A percentile compares a stretch with the other conserved stretches of the same genome.
These are phyloP conservation scores for Parnassius orleans DNA, from an alignment of 2,888 invertebrate genomes.

Conservation along the genomic window DNA sequence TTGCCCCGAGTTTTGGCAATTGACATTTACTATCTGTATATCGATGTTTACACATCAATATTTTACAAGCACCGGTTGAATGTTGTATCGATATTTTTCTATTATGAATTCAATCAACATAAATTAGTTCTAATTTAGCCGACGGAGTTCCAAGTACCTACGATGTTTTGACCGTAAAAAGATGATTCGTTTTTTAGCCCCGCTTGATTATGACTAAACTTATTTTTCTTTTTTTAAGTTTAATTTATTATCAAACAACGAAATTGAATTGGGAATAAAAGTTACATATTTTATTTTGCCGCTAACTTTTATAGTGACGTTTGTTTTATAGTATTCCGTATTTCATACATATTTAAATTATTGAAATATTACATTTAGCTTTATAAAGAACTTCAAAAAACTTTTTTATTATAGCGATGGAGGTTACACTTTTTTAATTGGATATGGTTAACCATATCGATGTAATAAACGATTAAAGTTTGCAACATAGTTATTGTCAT, in stretches of 20 bases:
- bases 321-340: constrained; percentile 24
- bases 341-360: constrained; percentile 12
- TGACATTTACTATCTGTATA: constrained; percentile 5
- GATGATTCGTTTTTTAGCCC: constrained; percentile 54
- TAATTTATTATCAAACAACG: constrained; percentile 43
- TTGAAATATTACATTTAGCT: constrained; percentile 4
- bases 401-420: too few species aligned
- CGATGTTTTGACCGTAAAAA: constrained; percentile 51
- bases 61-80: constrained; percentile 46
- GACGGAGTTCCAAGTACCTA: constrained; percentile 54
- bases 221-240: constrained; percentile 51
- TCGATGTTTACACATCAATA: constrained; percentile 34
- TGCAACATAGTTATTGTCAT: too few species aligned
- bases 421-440: too few species aligned
- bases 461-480: too few species aligned
- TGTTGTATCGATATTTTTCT: constrained; percentile 71
- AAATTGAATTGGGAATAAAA: constrained; percentile 28
- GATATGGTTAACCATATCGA: too few species aligned
- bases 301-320: constrained; percentile 22
- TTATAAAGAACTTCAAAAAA: neutral
- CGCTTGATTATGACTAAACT: constrained; percentile 56
- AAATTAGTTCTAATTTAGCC: constrained; percentile 74
- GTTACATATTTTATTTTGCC: constrained; percentile 26
- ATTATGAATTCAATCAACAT: constrained; percentile 78
- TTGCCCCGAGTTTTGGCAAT: neutral